Conservation (phyloP, 1,140 invertebrate genomes). For the Drosophila pectinifera region DNA sequence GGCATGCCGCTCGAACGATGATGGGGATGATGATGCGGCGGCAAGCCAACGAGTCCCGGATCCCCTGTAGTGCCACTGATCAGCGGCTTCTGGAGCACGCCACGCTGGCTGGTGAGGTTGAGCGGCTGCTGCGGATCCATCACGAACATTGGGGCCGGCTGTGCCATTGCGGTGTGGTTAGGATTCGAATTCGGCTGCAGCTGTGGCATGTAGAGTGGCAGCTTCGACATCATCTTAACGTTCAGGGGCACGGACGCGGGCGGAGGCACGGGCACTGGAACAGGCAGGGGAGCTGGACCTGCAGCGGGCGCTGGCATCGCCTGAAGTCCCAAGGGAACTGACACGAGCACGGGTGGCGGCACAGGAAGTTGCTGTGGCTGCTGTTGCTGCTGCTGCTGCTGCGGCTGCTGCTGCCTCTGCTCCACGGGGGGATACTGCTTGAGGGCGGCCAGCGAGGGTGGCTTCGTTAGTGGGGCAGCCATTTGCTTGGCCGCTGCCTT, state of each 20-base stretch:
- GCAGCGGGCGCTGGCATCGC: constrained; percentile 19
- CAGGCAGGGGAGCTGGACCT: constrained; percentile 1
- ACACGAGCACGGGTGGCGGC: constrained; percentile 9
- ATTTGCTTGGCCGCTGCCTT: constrained; percentile 70
- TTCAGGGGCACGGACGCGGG: constrained; percentile 14
- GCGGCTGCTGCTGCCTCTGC: background rate
- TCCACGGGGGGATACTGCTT: constrained; percentile 44
- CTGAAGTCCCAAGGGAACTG: constrained; percentile 8
- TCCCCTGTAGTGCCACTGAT: constrained; percentile 16
- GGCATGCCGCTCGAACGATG: constrained; percentile 53
- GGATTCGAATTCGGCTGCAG: constrained; percentile 10
- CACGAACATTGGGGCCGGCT: constrained; percentile 19
- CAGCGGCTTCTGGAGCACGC: constrained; percentile 26
- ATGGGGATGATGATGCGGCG: constrained; percentile 1
- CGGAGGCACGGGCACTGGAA: background rate
- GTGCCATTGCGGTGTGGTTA: background rate
- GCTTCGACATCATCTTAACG: constrained; percentile 58
- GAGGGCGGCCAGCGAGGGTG: constrained; percentile 22
- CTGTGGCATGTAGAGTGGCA: constrained; percentile 60
- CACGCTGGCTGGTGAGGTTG: constrained; percentile 66
- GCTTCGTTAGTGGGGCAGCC: constrained; percentile 22
- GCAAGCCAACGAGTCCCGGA: constrained; percentile 17
- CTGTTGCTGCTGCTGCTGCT: constrained; percentile 9
- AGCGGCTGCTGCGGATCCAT: constrained; percentile 59
- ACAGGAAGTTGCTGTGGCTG: background rate